Evolutionary conservation across 1,140 invertebrate species (phyloP).

Genomic region (Bombus vancouverensis): DNA sequence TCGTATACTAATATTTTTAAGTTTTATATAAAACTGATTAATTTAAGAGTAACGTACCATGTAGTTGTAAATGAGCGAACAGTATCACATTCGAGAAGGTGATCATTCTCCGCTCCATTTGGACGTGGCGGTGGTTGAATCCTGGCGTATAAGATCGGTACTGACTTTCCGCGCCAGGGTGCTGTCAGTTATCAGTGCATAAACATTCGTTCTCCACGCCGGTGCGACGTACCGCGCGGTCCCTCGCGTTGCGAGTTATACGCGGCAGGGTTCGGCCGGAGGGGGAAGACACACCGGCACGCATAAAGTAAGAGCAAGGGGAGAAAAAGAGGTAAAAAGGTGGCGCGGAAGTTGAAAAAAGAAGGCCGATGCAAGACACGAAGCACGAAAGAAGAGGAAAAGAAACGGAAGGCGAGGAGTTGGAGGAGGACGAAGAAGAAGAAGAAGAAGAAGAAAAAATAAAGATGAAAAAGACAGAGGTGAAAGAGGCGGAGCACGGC

Average conservation of each 20-base stretch:
- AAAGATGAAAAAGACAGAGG: background rate
- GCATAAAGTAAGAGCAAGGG: constrained; percentile 62
- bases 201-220: constrained; percentile 73
- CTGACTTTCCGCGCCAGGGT: constrained; percentile 47
- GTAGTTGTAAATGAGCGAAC: background rate
- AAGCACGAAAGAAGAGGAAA: background rate
- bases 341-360: constrained; percentile 20
- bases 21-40: background rate
- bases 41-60: background rate
- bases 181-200: constrained; percentile 73
- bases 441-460: background rate
- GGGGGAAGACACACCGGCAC: constrained; percentile 51
- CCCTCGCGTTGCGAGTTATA: constrained; percentile 68
- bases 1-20: too few relatives aligned
- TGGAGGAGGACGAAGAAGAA: background rate
- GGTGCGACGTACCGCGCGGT: constrained; percentile 38
- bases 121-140: constrained; percentile 12
- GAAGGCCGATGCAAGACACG: background rate
- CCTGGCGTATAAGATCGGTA: constrained; percentile 48
- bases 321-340: background rate
- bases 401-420: background rate
- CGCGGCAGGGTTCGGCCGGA: constrained; percentile 57
- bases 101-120: background rate
- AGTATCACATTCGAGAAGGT: constrained; percentile 12
- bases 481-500: constrained; percentile 38